A percentile compares a stretch with the other conserved stretches of the same genome.
phyloP scores from a whole-genome alignment of 2,113 vertebrate species.

The Syrmaticus mikado region DNA sequence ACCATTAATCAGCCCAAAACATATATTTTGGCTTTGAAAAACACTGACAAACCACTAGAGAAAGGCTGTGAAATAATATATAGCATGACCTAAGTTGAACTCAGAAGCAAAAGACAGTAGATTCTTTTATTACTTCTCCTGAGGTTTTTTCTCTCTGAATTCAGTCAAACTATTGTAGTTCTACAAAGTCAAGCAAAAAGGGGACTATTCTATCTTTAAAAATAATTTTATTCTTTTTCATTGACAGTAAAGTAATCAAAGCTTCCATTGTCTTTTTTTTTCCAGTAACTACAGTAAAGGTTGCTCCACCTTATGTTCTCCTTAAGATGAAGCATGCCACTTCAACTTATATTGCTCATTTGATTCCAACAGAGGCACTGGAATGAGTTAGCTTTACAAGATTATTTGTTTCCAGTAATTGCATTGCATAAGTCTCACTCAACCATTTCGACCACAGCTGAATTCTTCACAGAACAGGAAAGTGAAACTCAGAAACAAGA shows the following conservation, averaged over 20 bases:
- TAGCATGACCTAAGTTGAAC: conserved; percentile 37
- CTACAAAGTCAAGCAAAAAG: background rate
- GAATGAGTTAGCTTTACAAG: background rate
- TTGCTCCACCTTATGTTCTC: background rate
- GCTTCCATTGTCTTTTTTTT: background rate
- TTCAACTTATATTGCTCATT: background rate
- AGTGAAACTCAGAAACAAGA: background rate
- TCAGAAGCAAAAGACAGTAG: background rate
- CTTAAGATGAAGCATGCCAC: background rate
- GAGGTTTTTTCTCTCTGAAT: background rate
- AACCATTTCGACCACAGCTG: background rate
- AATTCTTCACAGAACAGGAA: background rate
- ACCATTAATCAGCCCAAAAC: background rate
- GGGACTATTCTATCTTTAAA: background rate
- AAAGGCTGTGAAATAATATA: conserved; percentile 22
- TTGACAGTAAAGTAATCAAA: background rate
- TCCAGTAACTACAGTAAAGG: background rate
- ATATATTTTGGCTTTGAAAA: background rate
- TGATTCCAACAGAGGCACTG: background rate
- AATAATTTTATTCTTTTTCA: background rate
- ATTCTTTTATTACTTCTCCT: background rate
- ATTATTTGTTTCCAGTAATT: background rate
- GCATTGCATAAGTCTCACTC: background rate
- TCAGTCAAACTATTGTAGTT: background rate
- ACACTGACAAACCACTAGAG: conserved; percentile 1